phyloP scores from a whole-genome alignment of 1,140 invertebrate species.

The Telenomus remus region DNA sequence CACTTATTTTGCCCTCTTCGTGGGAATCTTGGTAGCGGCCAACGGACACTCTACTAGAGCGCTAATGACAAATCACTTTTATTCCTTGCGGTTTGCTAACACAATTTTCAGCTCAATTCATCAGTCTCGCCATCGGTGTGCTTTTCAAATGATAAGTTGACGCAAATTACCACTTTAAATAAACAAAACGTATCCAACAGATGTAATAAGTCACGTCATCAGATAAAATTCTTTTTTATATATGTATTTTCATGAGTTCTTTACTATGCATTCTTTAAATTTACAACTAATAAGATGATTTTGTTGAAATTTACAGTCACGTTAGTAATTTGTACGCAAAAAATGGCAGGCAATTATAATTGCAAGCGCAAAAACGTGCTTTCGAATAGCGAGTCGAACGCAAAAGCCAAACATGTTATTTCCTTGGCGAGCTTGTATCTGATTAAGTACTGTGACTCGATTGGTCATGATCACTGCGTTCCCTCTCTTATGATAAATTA shows the following conservation, averaged over 20 bases:
- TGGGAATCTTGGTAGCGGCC: constrained; percentile 50
- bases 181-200: too few species aligned
- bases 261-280: too few species aligned
- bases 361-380: constrained; percentile 9
- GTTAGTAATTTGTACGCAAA: too few species aligned
- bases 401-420: constrained; percentile 67
- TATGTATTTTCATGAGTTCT: too few species aligned
- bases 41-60: constrained; percentile 25
- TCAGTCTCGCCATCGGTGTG: too few species aligned
- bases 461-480: constrained; percentile 62
- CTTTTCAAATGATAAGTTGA: too few species aligned
- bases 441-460: constrained; percentile 59
- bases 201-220: too few species aligned
- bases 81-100: not conserved
- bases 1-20: constrained; percentile 63
- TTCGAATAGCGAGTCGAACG: constrained; percentile 60
- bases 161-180: too few species aligned
- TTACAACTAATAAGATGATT: too few species aligned
- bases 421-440: constrained; percentile 63
- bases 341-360: not conserved
- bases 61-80: constrained; percentile 33
- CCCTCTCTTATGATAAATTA: constrained; percentile 59
- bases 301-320: too few species aligned
- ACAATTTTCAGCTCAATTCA: too few species aligned
- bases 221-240: too few species aligned